phyloP scores from a whole-genome alignment of 1,140 invertebrate species.

The Apocrypta bakeri region DNA sequence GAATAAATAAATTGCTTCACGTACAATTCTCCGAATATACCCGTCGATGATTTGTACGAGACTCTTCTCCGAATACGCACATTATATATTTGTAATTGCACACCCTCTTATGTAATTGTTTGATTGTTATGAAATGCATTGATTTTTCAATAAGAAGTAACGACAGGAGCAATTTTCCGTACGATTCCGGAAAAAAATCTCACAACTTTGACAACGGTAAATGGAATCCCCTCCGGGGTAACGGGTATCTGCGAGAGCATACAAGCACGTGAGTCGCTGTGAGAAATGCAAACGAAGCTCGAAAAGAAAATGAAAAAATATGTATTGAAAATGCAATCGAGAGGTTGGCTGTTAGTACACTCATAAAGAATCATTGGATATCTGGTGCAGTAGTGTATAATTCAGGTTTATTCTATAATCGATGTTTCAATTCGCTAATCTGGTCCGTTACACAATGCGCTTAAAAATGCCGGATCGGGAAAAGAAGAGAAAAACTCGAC shows the following conservation, averaged over 20 bases:
- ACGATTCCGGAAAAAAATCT: neutral
- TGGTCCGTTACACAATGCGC: slow-evolving; percentile 38
- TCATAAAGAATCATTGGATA: neutral
- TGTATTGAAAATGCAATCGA: neutral
- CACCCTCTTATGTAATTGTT: neutral
- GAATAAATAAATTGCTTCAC: too few species aligned
- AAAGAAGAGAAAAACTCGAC: slow-evolving; percentile 26
- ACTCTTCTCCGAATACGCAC: neutral
- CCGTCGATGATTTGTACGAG: neutral
- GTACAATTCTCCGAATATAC: too few species aligned
- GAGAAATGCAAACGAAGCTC: neutral
- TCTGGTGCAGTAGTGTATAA: neutral
- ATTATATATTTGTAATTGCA: too few species aligned
- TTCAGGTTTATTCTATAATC: slow-evolving; percentile 37
- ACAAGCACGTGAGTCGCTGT: too few species aligned
- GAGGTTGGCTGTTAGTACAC: neutral
- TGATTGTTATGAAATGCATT: too few species aligned
- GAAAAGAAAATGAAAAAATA: neutral
- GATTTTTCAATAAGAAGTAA: too few species aligned
- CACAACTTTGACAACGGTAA: neutral
- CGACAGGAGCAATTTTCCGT: neutral
- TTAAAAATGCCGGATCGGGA: slow-evolving; percentile 14
- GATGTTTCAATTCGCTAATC: slow-evolving; percentile 48
- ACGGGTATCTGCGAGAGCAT: neutral
- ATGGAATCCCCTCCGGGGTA: neutral